phyloP scores from a whole-genome alignment of 2,888 invertebrate species.

The Drosophila robusta region DNA sequence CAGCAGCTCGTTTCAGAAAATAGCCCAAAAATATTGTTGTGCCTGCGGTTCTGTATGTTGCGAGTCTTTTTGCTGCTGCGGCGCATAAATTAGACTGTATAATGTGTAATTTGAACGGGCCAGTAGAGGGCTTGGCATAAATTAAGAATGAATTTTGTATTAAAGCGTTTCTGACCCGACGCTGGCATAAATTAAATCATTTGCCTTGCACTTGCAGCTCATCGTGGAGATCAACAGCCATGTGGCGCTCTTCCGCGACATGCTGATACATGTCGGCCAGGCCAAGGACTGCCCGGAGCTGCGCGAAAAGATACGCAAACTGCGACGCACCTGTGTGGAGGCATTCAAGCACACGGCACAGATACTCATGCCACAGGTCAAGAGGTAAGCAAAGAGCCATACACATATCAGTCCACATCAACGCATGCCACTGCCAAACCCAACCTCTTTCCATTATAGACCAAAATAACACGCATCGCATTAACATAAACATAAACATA shows the following conservation, averaged over 20 bases:
- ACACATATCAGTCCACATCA: constrained; percentile 9
- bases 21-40: constrained; percentile 38
- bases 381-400: constrained; percentile 88
- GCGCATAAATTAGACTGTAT: constrained; percentile 69
- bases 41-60: constrained; percentile 42
- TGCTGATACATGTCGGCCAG: constrained; percentile 95
- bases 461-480: constrained; percentile 45
- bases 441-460: constrained; percentile 3
- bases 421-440: not conserved
- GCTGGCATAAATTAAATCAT: constrained; percentile 65
- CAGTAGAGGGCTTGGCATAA: constrained; percentile 56
- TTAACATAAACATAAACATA: constrained; percentile 76
- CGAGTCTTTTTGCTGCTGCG: constrained; percentile 20
- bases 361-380: constrained; percentile 92
- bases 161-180: constrained; percentile 16
- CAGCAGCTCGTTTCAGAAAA: constrained; percentile 22
- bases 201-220: constrained; percentile 88
- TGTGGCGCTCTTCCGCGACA: constrained; percentile 93
- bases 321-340: constrained; percentile 93
- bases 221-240: constrained; percentile 95
- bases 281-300: constrained; percentile 94
- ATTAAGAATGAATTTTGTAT: constrained; percentile 40
- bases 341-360: constrained; percentile 93
- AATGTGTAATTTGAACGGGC: constrained; percentile 59
- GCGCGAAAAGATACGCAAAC: constrained; percentile 93